Evolutionary conservation across 2,113 vertebrate genomes (phyloP).

Genomic region (Xenopus tropicalis): UCB_Xtro_10.0 CM004444.2:13359001-13359500

Average conservation of each 20-base stretch:
- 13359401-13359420: no score
- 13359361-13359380: neutral
- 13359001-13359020: constrained; percentile 81
- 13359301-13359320: neutral
- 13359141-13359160: constrained; percentile 76
- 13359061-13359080: constrained; percentile 56
- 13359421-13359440: no score
- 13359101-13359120: constrained; percentile 49
- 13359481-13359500: no score
- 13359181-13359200: constrained; percentile 74
- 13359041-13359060: constrained; percentile 92
- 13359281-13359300: constrained; percentile 57
- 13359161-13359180: constrained; percentile 88
- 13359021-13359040: constrained; percentile 75
- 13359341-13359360: neutral
- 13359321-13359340: no score
- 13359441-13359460: no score
- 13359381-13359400: neutral
- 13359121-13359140: constrained; percentile 18
- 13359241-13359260: constrained; percentile 50
- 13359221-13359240: constrained; percentile 51
- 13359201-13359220: constrained; percentile 61
- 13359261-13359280: constrained; percentile 64
- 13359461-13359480: no score
- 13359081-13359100: neutral